Evolutionary conservation across 1,140 invertebrate species (phyloP).

Genomic region (Ridgeia piscesae): DNA sequence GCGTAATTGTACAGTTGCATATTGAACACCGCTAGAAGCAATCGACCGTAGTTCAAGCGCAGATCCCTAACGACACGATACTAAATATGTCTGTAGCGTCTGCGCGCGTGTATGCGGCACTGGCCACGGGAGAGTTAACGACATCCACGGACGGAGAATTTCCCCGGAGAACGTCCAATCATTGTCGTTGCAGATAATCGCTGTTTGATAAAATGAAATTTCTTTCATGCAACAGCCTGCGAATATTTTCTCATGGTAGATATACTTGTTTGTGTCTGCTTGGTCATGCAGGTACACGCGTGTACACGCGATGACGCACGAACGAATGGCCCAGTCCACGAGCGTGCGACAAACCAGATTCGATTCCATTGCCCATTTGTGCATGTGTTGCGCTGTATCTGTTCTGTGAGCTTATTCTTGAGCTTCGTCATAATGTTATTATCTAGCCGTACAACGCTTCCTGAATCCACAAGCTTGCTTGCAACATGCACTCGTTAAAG

Average conservation of each 20-base stretch:
- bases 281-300: neutral
- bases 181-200: neutral
- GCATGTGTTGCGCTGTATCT: neutral
- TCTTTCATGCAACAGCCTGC: neutral
- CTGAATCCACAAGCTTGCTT: neutral
- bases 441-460: neutral
- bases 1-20: conserved; percentile 5
- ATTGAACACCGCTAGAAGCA: neutral
- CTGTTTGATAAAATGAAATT: neutral
- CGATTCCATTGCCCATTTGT: neutral
- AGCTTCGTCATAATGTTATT: neutral
- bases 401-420: neutral
- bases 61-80: neutral
- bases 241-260: neutral
- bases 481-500: neutral
- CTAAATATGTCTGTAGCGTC: neutral
- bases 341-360: neutral
- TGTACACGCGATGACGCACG: too few species aligned
- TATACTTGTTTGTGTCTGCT: neutral
- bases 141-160: neutral
- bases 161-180: neutral
- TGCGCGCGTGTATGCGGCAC: neutral
- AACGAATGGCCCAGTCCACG: too few species aligned
- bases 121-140: neutral
- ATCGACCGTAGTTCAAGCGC: neutral